Evolutionary conservation across 2,797 vertebrate species (phyloP), one percentile per base, ranked within the genome.

Genomic region (Arnoldichthys spilopterus): DNA sequence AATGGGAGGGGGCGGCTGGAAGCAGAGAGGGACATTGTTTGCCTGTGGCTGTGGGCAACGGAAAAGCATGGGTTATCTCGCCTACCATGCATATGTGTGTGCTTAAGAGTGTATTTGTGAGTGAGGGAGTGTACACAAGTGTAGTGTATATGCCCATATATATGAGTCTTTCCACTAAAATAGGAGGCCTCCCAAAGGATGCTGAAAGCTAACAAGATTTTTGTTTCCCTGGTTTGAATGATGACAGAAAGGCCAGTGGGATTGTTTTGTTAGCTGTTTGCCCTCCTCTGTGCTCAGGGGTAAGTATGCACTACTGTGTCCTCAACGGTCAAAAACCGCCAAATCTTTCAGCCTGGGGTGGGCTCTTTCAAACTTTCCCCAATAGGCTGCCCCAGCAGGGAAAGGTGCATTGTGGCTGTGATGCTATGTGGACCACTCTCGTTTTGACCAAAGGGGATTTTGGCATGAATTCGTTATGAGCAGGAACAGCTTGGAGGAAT

Each of bases 21-120:
- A 86, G 92, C 90, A 91, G 89, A 83, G 79, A 83, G 91, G 91
- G 88, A 92, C 92, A 94, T 94, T 95, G 94, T 94, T 94, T 93
- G 90, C 88, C 86, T 90, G 93, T 93, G 92, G 88, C 93, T 91
- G 92, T 92, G 91, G 91, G 92, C 90, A 93, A 94, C 92, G 87
- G 90, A 90, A 91, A 93, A 92, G 91, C 92, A 92, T 88, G 92
- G 93, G 92, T 92, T 93, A 92, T 91, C 91, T 82, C 86, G 87
- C 87, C 84, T 90, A 80, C 76, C 73, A 58, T 83, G 61, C 63
- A 67, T 56, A 49, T 84, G 84, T 88, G 83, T 88, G 88, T 91
- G 90, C 92, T 90, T 89, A 87, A 86, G 90, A 88, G 86, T 83
- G 88, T 91, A 88, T 91, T 92, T 92, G 87, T 82, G 86, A 87